These are phyloP conservation scores for Saccostrea echinata DNA, from an alignment of 1,140 invertebrate species.

Conservation along the genomic window DNA sequence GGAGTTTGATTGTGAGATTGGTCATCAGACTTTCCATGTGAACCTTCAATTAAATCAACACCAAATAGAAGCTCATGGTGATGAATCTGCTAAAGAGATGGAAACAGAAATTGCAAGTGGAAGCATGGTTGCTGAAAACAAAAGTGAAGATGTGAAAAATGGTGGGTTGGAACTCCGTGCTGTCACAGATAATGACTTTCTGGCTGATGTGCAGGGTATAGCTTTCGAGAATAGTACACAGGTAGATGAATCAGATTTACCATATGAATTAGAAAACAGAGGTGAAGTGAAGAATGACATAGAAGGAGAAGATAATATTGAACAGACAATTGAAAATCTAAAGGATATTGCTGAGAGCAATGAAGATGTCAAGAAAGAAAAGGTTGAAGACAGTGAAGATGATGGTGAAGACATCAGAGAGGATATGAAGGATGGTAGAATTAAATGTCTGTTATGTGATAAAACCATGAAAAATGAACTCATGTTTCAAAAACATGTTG, in stretches of 20 bases:
- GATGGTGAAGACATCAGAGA: not conserved
- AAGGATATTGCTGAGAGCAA: not conserved
- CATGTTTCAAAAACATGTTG: constrained; percentile 45
- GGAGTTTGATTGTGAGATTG: not conserved
- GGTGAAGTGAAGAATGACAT: not conserved
- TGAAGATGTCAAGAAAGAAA: not conserved
- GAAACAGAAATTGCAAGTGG: not conserved
- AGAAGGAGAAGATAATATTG: not conserved
- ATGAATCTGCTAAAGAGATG: not conserved
- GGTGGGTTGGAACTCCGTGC: not conserved
- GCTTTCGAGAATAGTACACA: not conserved
- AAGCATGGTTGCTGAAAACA: not conserved
- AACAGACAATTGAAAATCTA: not conserved
- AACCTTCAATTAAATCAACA: not conserved
- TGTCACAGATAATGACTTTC: not conserved
- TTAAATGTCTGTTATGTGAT: not conserved
- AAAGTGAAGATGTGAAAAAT: not conserved
- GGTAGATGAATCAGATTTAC: constrained; percentile 11
- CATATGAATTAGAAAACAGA: not conserved
- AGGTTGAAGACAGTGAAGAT: not conserved
- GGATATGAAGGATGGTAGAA: not conserved
- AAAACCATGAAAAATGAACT: constrained; percentile 41
- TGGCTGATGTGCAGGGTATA: not conserved
- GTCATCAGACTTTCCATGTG: not conserved
- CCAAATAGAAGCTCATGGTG: not conserved